Percentiles rank a stretch among this genome's conserved stretches.
Conservation (phyloP, 2,113 vertebrate species). For the Coregonus clupeaformis region DNA sequence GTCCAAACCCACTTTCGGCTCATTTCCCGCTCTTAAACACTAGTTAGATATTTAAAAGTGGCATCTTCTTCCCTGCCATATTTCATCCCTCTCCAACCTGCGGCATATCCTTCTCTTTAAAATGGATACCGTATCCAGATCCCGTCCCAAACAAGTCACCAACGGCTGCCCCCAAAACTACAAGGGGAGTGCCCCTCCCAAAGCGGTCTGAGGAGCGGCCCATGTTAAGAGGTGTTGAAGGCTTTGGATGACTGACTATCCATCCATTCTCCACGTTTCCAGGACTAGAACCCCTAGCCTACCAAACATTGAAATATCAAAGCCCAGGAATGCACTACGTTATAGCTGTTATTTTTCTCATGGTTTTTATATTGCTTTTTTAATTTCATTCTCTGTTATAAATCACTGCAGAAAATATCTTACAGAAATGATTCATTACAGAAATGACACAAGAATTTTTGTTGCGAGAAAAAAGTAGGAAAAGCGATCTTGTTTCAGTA, state of each 20-base stretch:
- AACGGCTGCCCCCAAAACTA: neutral
- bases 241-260: conserved; percentile 44
- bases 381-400: conserved; percentile 14
- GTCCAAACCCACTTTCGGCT: conserved; percentile 18
- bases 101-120: conserved; percentile 53
- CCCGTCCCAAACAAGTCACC: conserved; percentile 21
- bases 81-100: conserved; percentile 56
- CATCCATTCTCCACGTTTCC: conserved; percentile 45
- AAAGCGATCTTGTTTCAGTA: neutral
- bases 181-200: conserved; percentile 19
- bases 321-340: conserved; percentile 9
- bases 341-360: neutral
- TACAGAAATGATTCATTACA: neutral
- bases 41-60: conserved; percentile 81
- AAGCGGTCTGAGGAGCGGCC: neutral
- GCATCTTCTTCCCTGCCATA: conserved; percentile 73
- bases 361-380: conserved; percentile 52
- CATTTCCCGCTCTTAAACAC: conserved; percentile 55
- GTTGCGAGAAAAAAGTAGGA: neutral
- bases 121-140: conserved; percentile 65
- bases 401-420: neutral
- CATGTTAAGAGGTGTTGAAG: conserved; percentile 51
- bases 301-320: conserved; percentile 49
- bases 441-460: neutral
- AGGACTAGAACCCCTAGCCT: conserved; percentile 20